Evolutionary conservation across 2,113 vertebrate species (phyloP), one percentile per base, ranked within the genome.

Genomic region (Larimichthys polyactis): DNA sequence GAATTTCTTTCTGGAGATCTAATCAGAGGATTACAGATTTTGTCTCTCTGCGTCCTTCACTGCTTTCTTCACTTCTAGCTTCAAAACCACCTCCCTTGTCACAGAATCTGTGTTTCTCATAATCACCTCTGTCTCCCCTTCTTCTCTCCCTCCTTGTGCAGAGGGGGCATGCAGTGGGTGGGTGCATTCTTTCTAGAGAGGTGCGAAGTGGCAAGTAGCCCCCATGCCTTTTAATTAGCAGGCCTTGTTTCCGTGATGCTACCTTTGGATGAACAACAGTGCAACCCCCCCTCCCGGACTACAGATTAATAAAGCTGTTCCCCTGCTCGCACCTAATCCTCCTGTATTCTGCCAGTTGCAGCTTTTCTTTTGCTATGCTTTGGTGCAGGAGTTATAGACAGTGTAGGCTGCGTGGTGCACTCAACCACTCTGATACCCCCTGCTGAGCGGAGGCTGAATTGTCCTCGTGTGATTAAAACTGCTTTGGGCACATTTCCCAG

Each of bases 171-270:
- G 90, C 93, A 93, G 92, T 90, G 91, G 85, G 91, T 86, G 93
- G 94, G 91, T 91, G 86, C 93, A 91, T 92, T 91, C 92, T 94
- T 94, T 92, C 94, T 94, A 90, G 93, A 91, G 87, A 95, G 95
- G 95, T 95, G 93, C 93, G 94, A 93, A 93, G 94, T 96, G 95
- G 95, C 95, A 96, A 95, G 95, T 96, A 96, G 88, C 69, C 65
- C 49, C 52, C 36, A 67, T 82, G 69, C 79, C 64, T 83, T 72
- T 72, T 81, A 90, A 90, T 93, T 91, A 95, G 93, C 92, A 82
- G 83, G 90, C 95, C 94, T 92, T 91, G 87, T 94, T 94, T 86
- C 90, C 73, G 92, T 92, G 83, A 91, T 88, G 93, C 82, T 93
- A 90, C 91, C 65, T 90, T 91, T 91, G 94, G 94, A 94, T 95